Conservation (phyloP, 2,888 invertebrate species). For the Tiphia femorata region DNA sequence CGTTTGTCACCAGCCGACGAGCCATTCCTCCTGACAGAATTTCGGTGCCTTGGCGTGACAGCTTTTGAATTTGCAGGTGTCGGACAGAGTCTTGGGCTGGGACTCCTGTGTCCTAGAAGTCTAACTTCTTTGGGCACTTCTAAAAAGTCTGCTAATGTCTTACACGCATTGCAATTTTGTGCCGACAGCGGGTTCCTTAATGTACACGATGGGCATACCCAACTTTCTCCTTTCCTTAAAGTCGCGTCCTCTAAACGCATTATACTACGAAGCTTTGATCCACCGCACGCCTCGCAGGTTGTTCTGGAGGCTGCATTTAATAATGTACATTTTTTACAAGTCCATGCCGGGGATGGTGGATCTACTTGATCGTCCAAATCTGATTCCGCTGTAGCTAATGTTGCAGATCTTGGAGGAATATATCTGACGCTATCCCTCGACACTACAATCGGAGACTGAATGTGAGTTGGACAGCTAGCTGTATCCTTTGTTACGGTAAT, state of each 20-base stretch:
- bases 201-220: constrained; percentile 81
- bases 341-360: constrained; percentile 73
- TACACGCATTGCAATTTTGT: constrained; percentile 81
- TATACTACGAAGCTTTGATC: constrained; percentile 82
- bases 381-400: constrained; percentile 63
- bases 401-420: constrained; percentile 66
- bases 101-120: constrained; percentile 60
- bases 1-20: constrained; percentile 54
- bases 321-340: constrained; percentile 89
- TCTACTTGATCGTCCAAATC: constrained; percentile 77
- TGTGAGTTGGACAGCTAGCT: constrained; percentile 58
- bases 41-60: constrained; percentile 62
- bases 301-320: constrained; percentile 80
- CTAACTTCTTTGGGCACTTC: constrained; percentile 62
- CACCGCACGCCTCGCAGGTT: constrained; percentile 89
- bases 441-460: constrained; percentile 64
- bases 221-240: constrained; percentile 79
- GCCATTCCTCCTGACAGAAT: constrained; percentile 63
- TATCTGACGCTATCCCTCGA: constrained; percentile 66
- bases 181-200: constrained; percentile 82
- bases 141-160: constrained; percentile 72
- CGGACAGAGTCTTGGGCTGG: constrained; percentile 53
- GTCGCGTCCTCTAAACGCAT: constrained; percentile 76
- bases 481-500: constrained; percentile 78
- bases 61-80: constrained; percentile 56